Evolutionary conservation across 2,888 invertebrate species (phyloP), one percentile per base, ranked within the genome.

Genomic region (Amblyteles armatorius): DNA sequence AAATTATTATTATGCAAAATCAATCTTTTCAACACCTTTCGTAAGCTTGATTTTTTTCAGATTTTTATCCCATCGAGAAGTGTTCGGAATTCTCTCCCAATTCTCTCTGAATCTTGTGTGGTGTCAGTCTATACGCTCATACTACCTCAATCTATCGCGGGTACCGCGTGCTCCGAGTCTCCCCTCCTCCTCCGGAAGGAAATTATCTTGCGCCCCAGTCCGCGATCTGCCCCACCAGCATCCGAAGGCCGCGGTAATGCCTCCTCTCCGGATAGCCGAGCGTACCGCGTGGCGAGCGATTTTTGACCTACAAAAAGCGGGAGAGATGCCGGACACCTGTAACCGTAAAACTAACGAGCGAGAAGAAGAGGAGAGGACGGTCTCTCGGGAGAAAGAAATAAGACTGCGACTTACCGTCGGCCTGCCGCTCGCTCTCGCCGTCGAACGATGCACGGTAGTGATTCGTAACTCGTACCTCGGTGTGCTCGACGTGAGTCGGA

Each of bases 251-350:
- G 6, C 22, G 19, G 67, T 36, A 33, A 29, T 44, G n/a, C 29
- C 33, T 57, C 33, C 55, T 63, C 74, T 52, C 19, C 48, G 74
- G 73, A 13, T 57, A 72, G 73, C 76, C 57, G 84, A 85, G 80
- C 79, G 86, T 86, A 83, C 87, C 72, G 85, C 86, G 87, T 88
- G 88, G 87, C 85, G 79, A 85, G 83, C 85, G 84, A 90, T 89
- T 90, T 90, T 90, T 90, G 89, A 90, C 90, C 90, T 90, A 90
- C 90, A 90, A 90, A 90, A 90, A 82, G 79, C 83, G 67, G 85
- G 81, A 84, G 84, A 72, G 83, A 84, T 81, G 82, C 79, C 69
- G 67, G 81, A 86, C 87, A 88, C 86, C 87, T 88, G 86, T 79
- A 83, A 78, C 80, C 72, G 82, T 69, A 82, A 78, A 85, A 83